These are phyloP conservation scores for zebrafish (Danio rerio) DNA, from an alignment of 2,113 vertebrate genomes.

Conservation along the genomic window GRCz12tu NC_133200.1:18703501-18704000, in stretches of 20 bases:
- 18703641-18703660: too few species aligned
- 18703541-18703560: too few species aligned
- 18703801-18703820: not conserved
- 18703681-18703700: not conserved
- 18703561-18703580: too few species aligned
- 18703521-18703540: too few species aligned
- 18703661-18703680: too few species aligned
- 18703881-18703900: constrained; percentile 13
- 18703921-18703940: constrained; percentile 31
- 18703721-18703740: not conserved
- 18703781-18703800: constrained; percentile 42
- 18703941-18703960: constrained; percentile 28
- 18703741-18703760: not conserved
- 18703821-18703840: not conserved
- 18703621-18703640: too few species aligned
- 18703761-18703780: not conserved
- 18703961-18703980: constrained; percentile 42
- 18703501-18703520: too few species aligned
- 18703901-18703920: constrained; percentile 47
- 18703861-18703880: constrained; percentile 1
- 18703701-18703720: not conserved
- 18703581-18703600: too few species aligned
- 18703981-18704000: not conserved
- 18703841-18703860: not conserved
- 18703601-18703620: too few species aligned